Evolutionary conservation across 1,140 invertebrate species (phyloP), one percentile per base, ranked within the genome.

Genomic region (Coptotermes formosanus): DNA sequence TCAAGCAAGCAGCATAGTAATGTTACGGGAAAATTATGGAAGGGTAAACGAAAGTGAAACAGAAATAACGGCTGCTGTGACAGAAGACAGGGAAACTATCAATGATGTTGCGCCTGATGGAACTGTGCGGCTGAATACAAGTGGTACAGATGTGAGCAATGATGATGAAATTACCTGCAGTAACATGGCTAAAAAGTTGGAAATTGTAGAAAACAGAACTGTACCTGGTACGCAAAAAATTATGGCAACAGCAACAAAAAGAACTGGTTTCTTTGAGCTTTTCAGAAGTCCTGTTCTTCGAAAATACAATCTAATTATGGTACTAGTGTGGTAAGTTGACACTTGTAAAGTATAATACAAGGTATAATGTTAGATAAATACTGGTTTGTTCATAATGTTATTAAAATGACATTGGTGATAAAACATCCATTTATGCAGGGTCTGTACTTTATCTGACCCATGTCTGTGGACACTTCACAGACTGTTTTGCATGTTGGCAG

Each of bases 231-330:
- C 8, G 11, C 25, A 9, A 7, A 75, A 75, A 25, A 30, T 30
- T 0, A n/a, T 30, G 7, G 64, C 11, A 30, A 8, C n/a, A 30
- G 9, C 25, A 75, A 30, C 25, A 75, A 75, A 75, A 75, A n/a
- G 64, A 75, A 30, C 25, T 75, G 64, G 64, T n/a, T 88, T 91
- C 23, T 85, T 89, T 30, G 89, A 91, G 88, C 88, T 92, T 38
- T 90, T 92, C 86, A 88, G 87, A 82, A 90, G 89, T 11, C 89
- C 89, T 84, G 91, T 91, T 87, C 89, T 92, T 45, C 87, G 90
- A 21, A 89, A 88, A 86, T 91, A 92, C 87, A 90, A 90, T 32
- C 83, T 90, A 23, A 90, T 91, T 86, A 89, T 91, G 69, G 90
- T 90, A n/a, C 90, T 91, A 86, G 90, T 92, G 84, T 92, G 91